A percentile compares a stretch with the other conserved stretches of the same genome.
phyloP scores from a whole-genome alignment of 2,888 invertebrate genomes.

The Glaucopsyche alexis region DNA sequence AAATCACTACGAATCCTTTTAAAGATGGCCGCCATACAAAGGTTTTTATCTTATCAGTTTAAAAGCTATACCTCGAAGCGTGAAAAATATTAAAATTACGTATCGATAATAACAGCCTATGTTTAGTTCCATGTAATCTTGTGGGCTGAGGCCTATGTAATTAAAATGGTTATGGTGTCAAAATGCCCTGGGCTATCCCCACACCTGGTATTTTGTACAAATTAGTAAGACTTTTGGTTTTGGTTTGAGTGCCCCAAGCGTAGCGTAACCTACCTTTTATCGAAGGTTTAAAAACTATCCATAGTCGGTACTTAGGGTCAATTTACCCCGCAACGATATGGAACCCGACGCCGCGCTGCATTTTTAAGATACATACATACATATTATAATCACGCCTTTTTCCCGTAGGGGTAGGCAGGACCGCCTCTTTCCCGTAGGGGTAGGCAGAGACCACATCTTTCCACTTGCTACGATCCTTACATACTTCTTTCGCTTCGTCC shows the following conservation, averaged over 20 bases:
- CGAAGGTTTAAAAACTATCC: no score
- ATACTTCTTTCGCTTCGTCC: no score
- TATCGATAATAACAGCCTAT: conserved; percentile 10
- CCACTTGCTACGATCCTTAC: no score
- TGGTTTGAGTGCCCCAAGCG: background rate
- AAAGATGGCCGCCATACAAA: background rate
- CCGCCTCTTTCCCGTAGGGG: no score
- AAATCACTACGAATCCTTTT: background rate
- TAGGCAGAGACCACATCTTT: no score
- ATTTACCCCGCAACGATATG: no score
- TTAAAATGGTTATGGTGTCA: conserved; percentile 10
- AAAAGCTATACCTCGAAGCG: background rate
- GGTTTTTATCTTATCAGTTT: background rate
- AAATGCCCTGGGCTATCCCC: background rate
- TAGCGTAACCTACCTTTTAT: background rate
- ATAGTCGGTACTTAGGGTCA: no score
- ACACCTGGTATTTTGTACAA: background rate
- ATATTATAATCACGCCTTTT: no score
- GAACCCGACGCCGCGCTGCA: no score
- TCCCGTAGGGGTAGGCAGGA: no score
- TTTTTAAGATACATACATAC: no score
- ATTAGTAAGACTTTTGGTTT: background rate
- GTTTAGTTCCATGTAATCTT: background rate
- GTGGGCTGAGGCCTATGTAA: conserved; percentile 10
- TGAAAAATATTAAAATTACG: conserved; percentile 14